Evolutionary conservation across 1,140 invertebrate species (phyloP), one percentile per base, ranked within the genome.

Genomic region (Geopemphigus sp.): DNA sequence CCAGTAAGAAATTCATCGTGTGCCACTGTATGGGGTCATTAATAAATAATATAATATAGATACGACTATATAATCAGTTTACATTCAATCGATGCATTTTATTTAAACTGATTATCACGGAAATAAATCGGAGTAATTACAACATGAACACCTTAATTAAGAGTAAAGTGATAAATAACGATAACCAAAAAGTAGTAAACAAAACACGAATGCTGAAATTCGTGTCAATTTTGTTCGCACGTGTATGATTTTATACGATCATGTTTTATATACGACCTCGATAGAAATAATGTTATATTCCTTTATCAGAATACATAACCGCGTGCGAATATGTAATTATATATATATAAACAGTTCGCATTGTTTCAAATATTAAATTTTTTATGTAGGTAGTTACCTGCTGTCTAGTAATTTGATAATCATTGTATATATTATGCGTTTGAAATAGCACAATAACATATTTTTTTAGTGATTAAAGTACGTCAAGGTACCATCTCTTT

Each of bases 121-220:
- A 22, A 66, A 39, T 66, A 66, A 66, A 45, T 66, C 19, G 11
- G 22, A 66, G 11, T 66, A 39, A 39, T 66, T 39, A n/a, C 19
- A 12, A 15, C 17, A 64, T 10, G 32, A 64, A 39, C 26, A n/a
- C 14, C 10, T 39, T 66, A 66, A 66, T 66, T 66, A 22, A 66
- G 32, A 39, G 8, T 19, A 32, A 17, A 32, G 19, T 3, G 32
- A 66, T 39, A 66, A 66, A 39, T 19, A 14, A 5, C n/a, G 32
- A 66, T 66, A 66, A 66, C 19, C 32, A 39, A 66, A 19, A 39
- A 66, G 29, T 66, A 66, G 32, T 66, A 66, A 66, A 66, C 63
- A 66, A 22, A 66, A 39, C 29, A 66, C n/a, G n/a, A 45, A 4
- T 11, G 29, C 17, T 66, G 32, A 39, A 66, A 39, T 66, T 19